Percentiles rank a stretch among this genome's conserved stretches.
Conservation (phyloP, 2,888 invertebrate species). For the Agonopterix alstromeriana region DNA sequence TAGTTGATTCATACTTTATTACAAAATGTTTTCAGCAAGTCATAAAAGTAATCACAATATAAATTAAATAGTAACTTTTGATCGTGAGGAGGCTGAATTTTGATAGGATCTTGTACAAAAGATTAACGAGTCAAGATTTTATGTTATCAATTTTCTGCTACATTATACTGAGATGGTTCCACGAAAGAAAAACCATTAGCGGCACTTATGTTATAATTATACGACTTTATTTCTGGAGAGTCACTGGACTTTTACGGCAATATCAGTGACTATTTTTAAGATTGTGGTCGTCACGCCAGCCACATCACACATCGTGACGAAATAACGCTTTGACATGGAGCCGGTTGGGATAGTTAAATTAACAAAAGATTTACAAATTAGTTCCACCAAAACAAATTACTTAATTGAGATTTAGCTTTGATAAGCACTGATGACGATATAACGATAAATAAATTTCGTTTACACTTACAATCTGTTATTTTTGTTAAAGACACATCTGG, state of each 20-base stretch:
- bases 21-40: slow-evolving; percentile 31
- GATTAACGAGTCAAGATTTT: slow-evolving; percentile 5
- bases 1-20: background rate
- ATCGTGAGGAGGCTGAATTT: slow-evolving; percentile 23
- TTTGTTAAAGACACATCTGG: too few species aligned
- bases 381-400: slow-evolving; percentile 36
- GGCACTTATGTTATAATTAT: slow-evolving; percentile 5
- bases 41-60: slow-evolving; percentile 40
- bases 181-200: slow-evolving; percentile 7
- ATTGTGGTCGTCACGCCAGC: slow-evolving; percentile 23
- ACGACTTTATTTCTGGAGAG: slow-evolving; percentile 29
- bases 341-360: slow-evolving; percentile 38
- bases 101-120: too few species aligned
- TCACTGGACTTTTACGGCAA: slow-evolving; percentile 35
- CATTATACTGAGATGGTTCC: slow-evolving; percentile 7
- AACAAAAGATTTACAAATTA: slow-evolving; percentile 51
- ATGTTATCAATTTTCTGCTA: slow-evolving; percentile 11
- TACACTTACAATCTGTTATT: too few species aligned
- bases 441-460: too few species aligned
- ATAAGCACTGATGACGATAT: slow-evolving; percentile 8
- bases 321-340: slow-evolving; percentile 26
- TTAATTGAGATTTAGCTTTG: slow-evolving; percentile 27
- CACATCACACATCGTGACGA: slow-evolving; percentile 20
- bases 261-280: slow-evolving; percentile 38
- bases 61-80: slow-evolving; percentile 37